Conservation (phyloP, 2,113 vertebrate species). For the Carassius auratus region DNA sequence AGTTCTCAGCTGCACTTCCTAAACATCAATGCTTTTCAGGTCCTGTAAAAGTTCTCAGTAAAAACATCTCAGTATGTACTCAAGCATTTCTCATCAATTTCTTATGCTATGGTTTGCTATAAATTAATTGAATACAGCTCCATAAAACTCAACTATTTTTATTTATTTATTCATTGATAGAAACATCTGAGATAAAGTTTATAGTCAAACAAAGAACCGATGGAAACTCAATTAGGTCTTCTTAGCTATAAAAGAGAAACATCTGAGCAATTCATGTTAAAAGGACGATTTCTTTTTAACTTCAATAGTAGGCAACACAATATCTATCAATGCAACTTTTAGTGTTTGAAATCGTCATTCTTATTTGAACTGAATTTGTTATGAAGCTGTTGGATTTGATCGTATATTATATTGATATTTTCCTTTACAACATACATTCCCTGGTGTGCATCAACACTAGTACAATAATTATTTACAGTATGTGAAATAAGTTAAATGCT, state of each 20-base stretch:
- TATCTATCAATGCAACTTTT: neutral
- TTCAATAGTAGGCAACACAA: constrained; percentile 14
- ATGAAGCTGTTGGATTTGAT: neutral
- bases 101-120: too few relatives aligned
- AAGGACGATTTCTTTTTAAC: constrained; percentile 7
- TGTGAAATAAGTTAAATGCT: neutral
- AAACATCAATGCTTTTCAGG: too few relatives aligned
- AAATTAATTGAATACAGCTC: too few relatives aligned
- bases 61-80: too few relatives aligned
- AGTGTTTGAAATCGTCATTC: neutral
- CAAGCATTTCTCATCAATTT: too few relatives aligned
- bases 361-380: neutral
- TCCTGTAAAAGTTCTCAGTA: too few relatives aligned
- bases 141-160: too few relatives aligned
- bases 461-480: neutral
- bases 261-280: neutral
- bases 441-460: neutral
- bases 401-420: neutral
- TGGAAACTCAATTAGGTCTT: neutral
- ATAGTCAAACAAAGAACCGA: neutral
- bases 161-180: too few relatives aligned
- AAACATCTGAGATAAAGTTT: neutral
- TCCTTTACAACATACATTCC: neutral
- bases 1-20: too few relatives aligned
- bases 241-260: neutral